Percentiles rank a stretch among this genome's conserved stretches.
Conservation (phyloP, 1,140 invertebrate genomes). For the Philopotamus ludificatus region DNA sequence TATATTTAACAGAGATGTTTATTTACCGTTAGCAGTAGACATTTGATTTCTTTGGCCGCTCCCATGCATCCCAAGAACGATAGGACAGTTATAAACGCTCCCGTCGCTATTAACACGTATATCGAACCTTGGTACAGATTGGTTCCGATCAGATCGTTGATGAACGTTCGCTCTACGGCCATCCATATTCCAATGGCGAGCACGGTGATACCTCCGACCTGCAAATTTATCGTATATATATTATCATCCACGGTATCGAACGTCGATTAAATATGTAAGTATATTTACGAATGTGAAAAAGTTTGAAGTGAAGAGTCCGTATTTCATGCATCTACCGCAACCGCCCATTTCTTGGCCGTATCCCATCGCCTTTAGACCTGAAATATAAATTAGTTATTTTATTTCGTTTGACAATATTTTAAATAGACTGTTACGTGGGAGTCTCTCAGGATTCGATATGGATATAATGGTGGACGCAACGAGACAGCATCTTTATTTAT, state of each 20-base stretch:
- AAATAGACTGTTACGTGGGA: no score
- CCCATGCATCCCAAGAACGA: constrained; percentile 85
- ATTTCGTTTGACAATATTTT: no score
- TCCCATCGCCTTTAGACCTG: constrained; percentile 59
- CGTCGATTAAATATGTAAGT: no score
- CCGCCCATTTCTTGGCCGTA: constrained; percentile 74
- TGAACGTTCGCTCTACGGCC: constrained; percentile 76
- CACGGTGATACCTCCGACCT: constrained; percentile 78
- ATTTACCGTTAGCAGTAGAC: constrained; percentile 79
- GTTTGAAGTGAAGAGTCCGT: constrained; percentile 79
- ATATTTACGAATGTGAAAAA: constrained; percentile 79
- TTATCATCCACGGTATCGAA: neutral
- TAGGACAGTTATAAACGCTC: constrained; percentile 72
- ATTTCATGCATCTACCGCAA: constrained; percentile 80
- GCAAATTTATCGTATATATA: constrained; percentile 40
- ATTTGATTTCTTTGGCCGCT: constrained; percentile 84
- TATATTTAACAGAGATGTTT: neutral
- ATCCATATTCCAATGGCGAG: constrained; percentile 79
- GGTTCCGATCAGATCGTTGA: constrained; percentile 77
- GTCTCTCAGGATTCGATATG: no score
- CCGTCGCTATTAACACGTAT: constrained; percentile 77
- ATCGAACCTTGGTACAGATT: constrained; percentile 80
- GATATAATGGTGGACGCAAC: no score
- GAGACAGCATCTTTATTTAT: no score
- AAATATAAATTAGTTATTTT: constrained; percentile 8